Percentiles rank a stretch among this genome's conserved stretches.
phyloP scores from a whole-genome alignment of 2,888 invertebrate genomes.

The Neoascia interrupta region DNA sequence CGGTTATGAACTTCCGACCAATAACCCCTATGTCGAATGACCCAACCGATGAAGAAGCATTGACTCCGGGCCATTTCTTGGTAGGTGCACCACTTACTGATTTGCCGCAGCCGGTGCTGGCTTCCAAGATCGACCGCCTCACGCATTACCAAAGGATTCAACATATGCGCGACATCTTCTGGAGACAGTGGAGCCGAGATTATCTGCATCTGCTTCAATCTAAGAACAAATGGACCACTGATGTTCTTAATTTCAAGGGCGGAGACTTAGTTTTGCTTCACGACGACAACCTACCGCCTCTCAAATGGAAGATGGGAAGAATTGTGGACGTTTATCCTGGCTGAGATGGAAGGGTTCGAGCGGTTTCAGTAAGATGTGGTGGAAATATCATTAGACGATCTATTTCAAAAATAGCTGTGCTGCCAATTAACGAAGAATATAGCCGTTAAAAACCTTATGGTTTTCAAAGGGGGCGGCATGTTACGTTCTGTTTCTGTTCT shows the following conservation, averaged over 20 bases:
- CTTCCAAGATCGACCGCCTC: not conserved
- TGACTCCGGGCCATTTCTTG: no score
- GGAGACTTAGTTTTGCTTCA: not conserved
- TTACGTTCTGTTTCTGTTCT: no score
- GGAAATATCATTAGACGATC: no score
- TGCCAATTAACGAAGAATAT: no score
- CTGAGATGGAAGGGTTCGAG: not conserved
- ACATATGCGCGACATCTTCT: conserved; percentile 12
- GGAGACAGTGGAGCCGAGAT: conserved; percentile 8
- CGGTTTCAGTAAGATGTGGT: no score
- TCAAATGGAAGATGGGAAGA: not conserved
- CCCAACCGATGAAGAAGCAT: no score
- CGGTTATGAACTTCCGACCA: no score
- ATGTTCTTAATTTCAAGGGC: not conserved
- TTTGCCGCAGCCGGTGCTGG: not conserved
- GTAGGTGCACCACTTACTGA: no score
- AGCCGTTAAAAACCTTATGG: no score
- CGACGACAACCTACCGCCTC: not conserved
- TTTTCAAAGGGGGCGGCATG: no score
- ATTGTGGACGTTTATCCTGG: not conserved
- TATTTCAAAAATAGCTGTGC: no score
- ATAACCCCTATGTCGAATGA: no score
- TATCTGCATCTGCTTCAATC: not conserved
- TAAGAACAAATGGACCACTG: not conserved
- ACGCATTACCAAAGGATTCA: conserved; percentile 10